Evolutionary conservation across 2,888 invertebrate genomes (phyloP).

Genomic region (Flexamia atlantica): DNA sequence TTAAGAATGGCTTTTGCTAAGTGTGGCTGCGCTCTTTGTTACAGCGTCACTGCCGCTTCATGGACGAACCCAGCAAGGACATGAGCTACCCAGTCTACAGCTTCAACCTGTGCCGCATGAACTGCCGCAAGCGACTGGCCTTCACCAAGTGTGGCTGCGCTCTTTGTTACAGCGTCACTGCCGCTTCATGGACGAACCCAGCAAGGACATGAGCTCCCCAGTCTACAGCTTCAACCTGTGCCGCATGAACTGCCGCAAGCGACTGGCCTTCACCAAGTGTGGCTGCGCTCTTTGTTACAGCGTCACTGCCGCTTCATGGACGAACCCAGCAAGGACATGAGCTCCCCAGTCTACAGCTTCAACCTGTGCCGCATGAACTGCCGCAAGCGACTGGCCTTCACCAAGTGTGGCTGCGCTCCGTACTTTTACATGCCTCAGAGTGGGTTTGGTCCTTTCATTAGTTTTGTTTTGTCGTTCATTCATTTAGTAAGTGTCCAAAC

Average conservation of each 20-base stretch:
- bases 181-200: constrained; percentile 57
- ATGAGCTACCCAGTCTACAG: constrained; percentile 55
- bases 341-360: constrained; percentile 54
- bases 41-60: constrained; percentile 67
- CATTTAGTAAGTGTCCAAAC: too few species aligned
- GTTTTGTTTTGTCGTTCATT: too few species aligned
- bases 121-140: constrained; percentile 54
- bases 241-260: constrained; percentile 59
- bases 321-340: constrained; percentile 50
- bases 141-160: too few species aligned
- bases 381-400: constrained; percentile 44
- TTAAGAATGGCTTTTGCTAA: too few species aligned
- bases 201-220: constrained; percentile 10
- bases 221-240: constrained; percentile 62
- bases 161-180: constrained; percentile 67
- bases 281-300: constrained; percentile 66
- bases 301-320: constrained; percentile 64
- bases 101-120: constrained; percentile 60
- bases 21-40: too few species aligned
- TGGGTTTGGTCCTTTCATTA: background rate
- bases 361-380: constrained; percentile 62
- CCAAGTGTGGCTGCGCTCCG: constrained; percentile 59
- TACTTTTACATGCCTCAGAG: constrained; percentile 56
- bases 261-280: constrained; percentile 39
- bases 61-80: constrained; percentile 45